Evolutionary conservation across 1,140 invertebrate species (phyloP).

Genomic region (Penaeus japonicus): DNA sequence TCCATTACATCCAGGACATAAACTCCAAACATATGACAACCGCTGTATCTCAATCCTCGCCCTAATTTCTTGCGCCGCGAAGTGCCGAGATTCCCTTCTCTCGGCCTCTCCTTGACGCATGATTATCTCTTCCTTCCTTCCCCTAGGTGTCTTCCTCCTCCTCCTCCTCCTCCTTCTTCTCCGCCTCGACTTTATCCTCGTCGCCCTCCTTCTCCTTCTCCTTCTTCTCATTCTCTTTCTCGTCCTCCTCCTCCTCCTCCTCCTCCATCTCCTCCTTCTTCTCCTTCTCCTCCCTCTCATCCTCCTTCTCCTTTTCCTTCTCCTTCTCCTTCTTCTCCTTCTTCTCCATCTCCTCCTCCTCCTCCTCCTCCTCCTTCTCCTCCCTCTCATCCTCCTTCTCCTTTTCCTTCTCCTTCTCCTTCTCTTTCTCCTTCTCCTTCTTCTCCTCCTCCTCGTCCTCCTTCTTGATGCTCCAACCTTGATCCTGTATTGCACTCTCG

Average conservation of each 20-base stretch:
- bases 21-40: too few species aligned
- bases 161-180: conserved; percentile 11
- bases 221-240: background rate
- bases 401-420: background rate
- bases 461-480: too few species aligned
- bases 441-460: background rate
- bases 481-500: too few species aligned
- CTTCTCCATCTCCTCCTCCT: background rate
- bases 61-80: too few species aligned
- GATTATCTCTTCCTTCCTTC: background rate
- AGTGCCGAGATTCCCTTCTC: too few species aligned
- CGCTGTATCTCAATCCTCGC: too few species aligned
- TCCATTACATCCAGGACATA: too few species aligned
- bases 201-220: background rate
- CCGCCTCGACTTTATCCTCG: background rate
- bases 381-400: background rate
- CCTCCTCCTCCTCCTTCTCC: background rate
- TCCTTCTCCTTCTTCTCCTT: conserved; percentile 3
- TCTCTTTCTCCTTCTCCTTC: background rate
- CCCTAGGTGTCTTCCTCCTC: background rate
- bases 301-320: background rate
- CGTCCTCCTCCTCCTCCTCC: background rate
- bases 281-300: background rate
- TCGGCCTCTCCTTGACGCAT: too few species aligned
- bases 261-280: background rate